phyloP scores from a whole-genome alignment of 2,797 vertebrate species.

The Sitta carolinensis region DNA sequence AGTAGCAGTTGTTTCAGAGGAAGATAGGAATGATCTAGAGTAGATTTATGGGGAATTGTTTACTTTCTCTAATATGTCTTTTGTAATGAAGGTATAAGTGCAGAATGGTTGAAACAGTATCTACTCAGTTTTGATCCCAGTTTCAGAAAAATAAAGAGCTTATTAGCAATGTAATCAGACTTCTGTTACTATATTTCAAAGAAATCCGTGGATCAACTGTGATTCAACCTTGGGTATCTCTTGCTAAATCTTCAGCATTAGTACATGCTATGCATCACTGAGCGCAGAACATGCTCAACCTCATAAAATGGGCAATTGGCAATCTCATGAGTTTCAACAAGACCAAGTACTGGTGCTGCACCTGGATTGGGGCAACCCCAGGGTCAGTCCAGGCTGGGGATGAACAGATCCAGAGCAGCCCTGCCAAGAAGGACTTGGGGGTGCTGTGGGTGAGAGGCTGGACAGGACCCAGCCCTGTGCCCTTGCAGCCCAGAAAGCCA shows the following conservation, averaged over 20 bases:
- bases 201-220: neutral
- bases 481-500: neutral
- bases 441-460: neutral
- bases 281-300: neutral
- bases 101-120: neutral
- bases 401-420: neutral
- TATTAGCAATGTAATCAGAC: neutral
- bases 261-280: accelerated
- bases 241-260: neutral
- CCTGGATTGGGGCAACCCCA: accelerated
- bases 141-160: neutral
- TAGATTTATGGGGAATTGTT: neutral
- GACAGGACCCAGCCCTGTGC: neutral
- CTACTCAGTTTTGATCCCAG: neutral
- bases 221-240: neutral
- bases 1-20: neutral
- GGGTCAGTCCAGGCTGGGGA: accelerated
- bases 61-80: neutral
- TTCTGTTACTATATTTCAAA: neutral
- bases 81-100: neutral
- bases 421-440: accelerated
- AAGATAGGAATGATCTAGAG: neutral
- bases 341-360: neutral
- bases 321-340: neutral
- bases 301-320: neutral